Base-by-base conservation (phyloP, 2,797 vertebrate genomes). In the Pseudocheirus occidentalis region DNA sequence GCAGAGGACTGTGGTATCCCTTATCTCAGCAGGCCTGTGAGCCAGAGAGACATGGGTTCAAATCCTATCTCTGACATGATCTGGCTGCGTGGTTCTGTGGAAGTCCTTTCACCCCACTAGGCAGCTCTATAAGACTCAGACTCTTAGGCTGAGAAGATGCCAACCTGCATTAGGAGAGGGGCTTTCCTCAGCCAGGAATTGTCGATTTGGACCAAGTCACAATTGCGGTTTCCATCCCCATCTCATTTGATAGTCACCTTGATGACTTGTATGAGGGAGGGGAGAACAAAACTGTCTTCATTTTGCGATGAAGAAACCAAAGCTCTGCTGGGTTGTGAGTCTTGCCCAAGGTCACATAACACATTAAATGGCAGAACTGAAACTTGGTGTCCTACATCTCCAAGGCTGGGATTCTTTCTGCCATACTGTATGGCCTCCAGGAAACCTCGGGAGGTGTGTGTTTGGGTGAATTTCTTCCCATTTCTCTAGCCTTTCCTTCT, bases 291-390 rank as follows among this genome's bases (percentile, higher is more conserved):
- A 28, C 89, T 53, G 21, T 73, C 31, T 31, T n/a, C 59, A n/a
- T 34, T 53, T 90, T 87, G 31, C 91, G 56, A 89, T 90, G n/a
- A 93, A 52, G 87, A 96, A 52, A 81, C 92, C 28, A 34, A 97
- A 58, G 55, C 46, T 89, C 59, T 54, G 46, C 58, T 10, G 95
- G 18, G 12, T 87, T 55, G 94, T 46, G 57, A 46, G 53, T 90
- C 90, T 89, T 89, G 54, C 93, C 24, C 50, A 5, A 89, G 52
- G n/a, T 73, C 91, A n/a, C 14, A n/a, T 14, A 62, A 14, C 4
- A 14, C 59, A 66, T 66, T n/a, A 4, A 66, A 18, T 40, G n/a
- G 6, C n/a, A 81, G 66, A 40, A 4, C n/a, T 40, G 18, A 40
- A 40, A 73, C 40, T 73, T 40, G n/a, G 66, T 81, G 18, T 81